Evolutionary conservation across 2,888 invertebrate genomes (phyloP).

Genomic region (Agrotis ipsilon): DNA sequence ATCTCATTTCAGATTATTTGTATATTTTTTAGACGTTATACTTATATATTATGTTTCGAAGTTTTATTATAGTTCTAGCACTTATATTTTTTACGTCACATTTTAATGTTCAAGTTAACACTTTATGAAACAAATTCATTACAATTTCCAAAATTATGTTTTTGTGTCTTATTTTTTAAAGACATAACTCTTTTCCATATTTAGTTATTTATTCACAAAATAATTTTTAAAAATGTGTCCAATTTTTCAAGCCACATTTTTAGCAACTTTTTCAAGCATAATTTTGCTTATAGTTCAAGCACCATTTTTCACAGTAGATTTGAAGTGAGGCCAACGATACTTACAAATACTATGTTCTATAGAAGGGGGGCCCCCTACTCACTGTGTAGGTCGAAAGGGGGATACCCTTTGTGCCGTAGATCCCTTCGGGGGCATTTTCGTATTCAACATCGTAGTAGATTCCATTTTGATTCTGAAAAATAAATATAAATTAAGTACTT

Average conservation of each 20-base stretch:
- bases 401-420: constrained; percentile 93
- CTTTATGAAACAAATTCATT: no score
- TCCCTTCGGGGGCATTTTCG: constrained; percentile 92
- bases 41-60: no score
- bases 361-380: constrained; percentile 92
- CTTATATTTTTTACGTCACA: no score
- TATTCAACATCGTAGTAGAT: constrained; percentile 98
- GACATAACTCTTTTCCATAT: not conserved
- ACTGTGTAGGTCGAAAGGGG: constrained; percentile 96
- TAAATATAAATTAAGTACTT: not conserved
- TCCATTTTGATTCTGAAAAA: constrained; percentile 95
- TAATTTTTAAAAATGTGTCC: no score
- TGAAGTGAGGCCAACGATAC: constrained; percentile 52
- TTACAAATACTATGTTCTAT: constrained; percentile 77
- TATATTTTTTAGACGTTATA: no score
- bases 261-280: constrained; percentile 13
- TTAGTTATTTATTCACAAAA: no score
- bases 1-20: no score
- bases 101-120: no score
- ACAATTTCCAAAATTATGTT: no score
- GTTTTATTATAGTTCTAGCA: no score
- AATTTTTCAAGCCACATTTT: constrained; percentile 2
- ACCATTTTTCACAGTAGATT: constrained; percentile 43
- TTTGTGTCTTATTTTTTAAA: no score
- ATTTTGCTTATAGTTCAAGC: constrained; percentile 25